phyloP scores from a whole-genome alignment of 1,140 invertebrate genomes.

The Cydia fagiglandana region DNA sequence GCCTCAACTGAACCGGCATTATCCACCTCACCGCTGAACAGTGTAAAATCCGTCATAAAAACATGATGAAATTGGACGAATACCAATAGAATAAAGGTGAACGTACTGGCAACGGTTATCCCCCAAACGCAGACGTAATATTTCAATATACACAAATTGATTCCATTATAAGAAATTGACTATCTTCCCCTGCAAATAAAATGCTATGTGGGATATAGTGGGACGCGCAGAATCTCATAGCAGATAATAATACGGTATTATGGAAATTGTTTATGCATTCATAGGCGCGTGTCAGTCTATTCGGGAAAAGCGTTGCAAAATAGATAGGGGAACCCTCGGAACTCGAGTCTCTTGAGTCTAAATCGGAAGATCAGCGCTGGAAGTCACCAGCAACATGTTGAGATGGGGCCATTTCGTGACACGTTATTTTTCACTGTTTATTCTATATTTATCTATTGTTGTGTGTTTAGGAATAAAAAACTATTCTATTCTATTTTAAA shows the following conservation, averaged over 20 bases:
- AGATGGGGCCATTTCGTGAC: too few relatives aligned
- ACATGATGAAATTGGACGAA: neutral
- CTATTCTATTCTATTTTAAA: too few relatives aligned
- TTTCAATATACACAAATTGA: conserved; percentile 35
- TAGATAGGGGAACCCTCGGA: neutral
- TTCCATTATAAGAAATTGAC: conserved; percentile 42
- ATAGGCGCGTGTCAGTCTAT: conserved; percentile 8
- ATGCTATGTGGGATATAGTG: conserved; percentile 40
- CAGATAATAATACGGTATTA: conserved; percentile 59
- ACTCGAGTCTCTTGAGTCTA: too few relatives aligned
- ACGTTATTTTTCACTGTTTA: too few relatives aligned
- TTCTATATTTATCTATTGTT: too few relatives aligned
- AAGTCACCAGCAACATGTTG: too few relatives aligned
- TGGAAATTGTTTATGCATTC: conserved; percentile 53
- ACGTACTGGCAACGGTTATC: conserved; percentile 6
- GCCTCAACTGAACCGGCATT: too few relatives aligned
- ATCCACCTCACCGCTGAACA: too few relatives aligned
- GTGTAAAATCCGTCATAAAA: neutral
- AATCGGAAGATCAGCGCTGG: too few relatives aligned
- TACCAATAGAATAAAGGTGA: neutral
- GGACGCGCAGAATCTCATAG: conserved; percentile 48
- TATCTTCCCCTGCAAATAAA: conserved; percentile 46
- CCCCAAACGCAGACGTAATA: conserved; percentile 25
- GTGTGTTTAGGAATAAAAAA: too few relatives aligned
- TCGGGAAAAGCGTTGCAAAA: neutral